These are phyloP conservation scores for Temnothorax rugatulus DNA, from an alignment of 2,888 invertebrate genomes.

Conservation along the genomic window DNA sequence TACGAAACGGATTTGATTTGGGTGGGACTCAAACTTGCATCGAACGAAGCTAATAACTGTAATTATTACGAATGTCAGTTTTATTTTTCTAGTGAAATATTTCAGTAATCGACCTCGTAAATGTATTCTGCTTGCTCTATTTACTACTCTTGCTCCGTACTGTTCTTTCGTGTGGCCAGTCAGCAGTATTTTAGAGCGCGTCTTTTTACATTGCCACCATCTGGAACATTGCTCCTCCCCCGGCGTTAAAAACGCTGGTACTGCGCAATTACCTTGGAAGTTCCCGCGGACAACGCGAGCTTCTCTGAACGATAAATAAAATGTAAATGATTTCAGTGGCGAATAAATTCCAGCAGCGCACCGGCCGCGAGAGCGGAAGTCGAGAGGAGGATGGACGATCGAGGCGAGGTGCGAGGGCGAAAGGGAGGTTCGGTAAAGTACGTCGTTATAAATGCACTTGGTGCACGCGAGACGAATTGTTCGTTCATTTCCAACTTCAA, in stretches of 20 bases:
- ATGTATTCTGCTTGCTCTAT: slow-evolving; percentile 53
- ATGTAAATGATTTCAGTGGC: slow-evolving; percentile 78
- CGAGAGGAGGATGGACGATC: slow-evolving; percentile 54
- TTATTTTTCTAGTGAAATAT: slow-evolving; percentile 23
- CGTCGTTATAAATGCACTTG: slow-evolving; percentile 81
- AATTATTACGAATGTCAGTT: slow-evolving; percentile 1
- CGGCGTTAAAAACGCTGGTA: slow-evolving; percentile 62
- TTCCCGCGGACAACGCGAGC: slow-evolving; percentile 55
- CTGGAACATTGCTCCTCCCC: slow-evolving; percentile 51
- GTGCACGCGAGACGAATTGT: slow-evolving; percentile 82
- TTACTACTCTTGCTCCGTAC: slow-evolving; percentile 44
- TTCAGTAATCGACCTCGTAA: slow-evolving; percentile 8
- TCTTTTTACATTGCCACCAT: slow-evolving; percentile 58
- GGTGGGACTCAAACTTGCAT: not conserved
- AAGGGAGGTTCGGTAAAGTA: slow-evolving; percentile 71
- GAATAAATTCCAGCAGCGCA: slow-evolving; percentile 72
- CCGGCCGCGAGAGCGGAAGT: slow-evolving; percentile 58
- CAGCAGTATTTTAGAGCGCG: slow-evolving; percentile 55
- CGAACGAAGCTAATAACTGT: not conserved
- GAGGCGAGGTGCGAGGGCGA: slow-evolving; percentile 68
- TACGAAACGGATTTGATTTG: not conserved
- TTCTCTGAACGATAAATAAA: slow-evolving; percentile 76
- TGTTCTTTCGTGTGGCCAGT: slow-evolving; percentile 52
- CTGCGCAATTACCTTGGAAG: slow-evolving; percentile 62
- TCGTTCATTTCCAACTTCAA: slow-evolving; percentile 58